Conservation (phyloP, 2,888 invertebrate genomes). For the Aricia artaxerxes region DNA sequence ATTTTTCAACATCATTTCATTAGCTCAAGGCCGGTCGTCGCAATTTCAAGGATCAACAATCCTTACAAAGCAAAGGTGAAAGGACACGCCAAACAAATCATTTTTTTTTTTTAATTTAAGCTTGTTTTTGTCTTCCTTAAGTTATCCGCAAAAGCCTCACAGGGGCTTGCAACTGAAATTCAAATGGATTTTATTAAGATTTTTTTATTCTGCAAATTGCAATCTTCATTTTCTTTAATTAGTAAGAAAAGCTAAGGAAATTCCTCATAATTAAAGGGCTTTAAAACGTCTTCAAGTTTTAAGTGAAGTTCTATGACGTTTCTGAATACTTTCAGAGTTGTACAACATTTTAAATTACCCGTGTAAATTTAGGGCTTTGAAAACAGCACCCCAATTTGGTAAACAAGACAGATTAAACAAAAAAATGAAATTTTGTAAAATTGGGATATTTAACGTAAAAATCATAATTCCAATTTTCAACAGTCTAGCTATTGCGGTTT, state of each 20-base stretch:
- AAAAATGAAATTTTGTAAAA: too few relatives aligned
- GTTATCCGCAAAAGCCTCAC: neutral
- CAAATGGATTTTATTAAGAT: neutral
- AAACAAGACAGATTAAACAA: too few relatives aligned
- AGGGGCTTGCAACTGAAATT: neutral
- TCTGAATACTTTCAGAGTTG: neutral
- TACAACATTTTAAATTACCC: neutral
- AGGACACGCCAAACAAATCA: neutral
- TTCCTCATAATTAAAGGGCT: neutral
- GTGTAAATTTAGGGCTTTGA: neutral
- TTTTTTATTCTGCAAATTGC: constrained; percentile 1
- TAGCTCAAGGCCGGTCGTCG: neutral
- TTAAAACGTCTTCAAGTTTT: neutral
- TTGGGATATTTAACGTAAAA: too few relatives aligned
- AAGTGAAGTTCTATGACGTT: neutral
- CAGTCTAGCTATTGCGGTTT: neutral
- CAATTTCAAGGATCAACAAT: neutral
- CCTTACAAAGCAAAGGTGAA: neutral
- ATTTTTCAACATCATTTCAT: neutral
- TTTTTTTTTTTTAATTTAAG: neutral
- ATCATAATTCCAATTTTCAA: too few relatives aligned
- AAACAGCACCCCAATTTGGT: neutral
- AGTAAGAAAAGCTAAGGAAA: neutral
- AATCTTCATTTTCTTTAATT: constrained; percentile 9
- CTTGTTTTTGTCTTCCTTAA: neutral